Percentiles rank a stretch among this genome's conserved stretches.
Evolutionary conservation across 2,113 vertebrate species (phyloP).

Genomic region (Cebus imitator): DNA sequence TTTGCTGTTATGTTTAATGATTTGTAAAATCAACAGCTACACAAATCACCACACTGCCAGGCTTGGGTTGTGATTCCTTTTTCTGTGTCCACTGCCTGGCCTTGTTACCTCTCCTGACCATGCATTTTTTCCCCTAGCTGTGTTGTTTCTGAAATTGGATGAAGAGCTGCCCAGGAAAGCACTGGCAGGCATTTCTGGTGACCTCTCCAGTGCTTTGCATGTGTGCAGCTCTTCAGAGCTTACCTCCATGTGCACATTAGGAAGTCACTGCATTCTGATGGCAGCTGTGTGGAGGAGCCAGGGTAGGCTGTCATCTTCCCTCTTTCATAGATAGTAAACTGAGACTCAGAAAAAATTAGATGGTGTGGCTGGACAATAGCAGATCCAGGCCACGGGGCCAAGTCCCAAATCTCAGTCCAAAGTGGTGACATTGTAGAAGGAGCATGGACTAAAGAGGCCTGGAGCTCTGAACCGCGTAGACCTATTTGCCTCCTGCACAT

Average conservation of each 20-base stretch:
- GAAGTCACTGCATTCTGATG: background rate
- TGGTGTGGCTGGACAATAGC: too few relatives aligned
- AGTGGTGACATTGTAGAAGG: rapidly evolving
- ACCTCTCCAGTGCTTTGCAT: rapidly evolving
- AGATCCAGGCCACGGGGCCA: background rate
- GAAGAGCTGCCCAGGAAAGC: slow-evolving; percentile 20
- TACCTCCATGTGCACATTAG: rapidly evolving
- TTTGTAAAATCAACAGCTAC: slow-evolving; percentile 79
- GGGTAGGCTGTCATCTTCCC: rapidly evolving
- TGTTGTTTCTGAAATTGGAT: slow-evolving; percentile 66
- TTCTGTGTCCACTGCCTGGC: slow-evolving; percentile 45
- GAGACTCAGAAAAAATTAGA: background rate
- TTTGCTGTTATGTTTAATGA: slow-evolving; percentile 80
- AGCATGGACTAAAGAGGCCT: rapidly evolving
- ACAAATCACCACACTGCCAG: slow-evolving; percentile 50
- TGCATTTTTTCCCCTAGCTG: slow-evolving; percentile 16
- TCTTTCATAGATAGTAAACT: background rate
- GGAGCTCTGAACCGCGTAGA: too few relatives aligned
- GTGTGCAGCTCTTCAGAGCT: rapidly evolving
- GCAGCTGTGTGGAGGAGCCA: background rate
- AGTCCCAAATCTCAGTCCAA: background rate
- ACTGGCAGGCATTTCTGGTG: background rate
- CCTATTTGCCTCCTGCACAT: background rate
- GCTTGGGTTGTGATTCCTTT: slow-evolving; percentile 67
- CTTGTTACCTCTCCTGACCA: slow-evolving; percentile 64